Evolutionary conservation across 2,797 vertebrate species (phyloP).

Genomic region (Synanceia verrucosa): DNA sequence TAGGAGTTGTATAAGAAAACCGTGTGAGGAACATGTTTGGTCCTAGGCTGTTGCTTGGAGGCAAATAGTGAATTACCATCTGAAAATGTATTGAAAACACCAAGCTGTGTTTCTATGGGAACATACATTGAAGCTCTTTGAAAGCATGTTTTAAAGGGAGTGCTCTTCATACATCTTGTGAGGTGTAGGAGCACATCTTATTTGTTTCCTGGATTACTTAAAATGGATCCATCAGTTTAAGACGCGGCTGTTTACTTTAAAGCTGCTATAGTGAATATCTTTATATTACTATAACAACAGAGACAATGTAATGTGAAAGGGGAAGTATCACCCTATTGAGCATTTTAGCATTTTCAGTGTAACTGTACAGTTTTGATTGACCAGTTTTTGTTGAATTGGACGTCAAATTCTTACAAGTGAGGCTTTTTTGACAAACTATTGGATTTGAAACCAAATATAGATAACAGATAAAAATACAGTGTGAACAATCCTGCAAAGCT

Average conservation of each 20-base stretch:
- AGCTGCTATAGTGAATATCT: neutral
- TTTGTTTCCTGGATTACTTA: neutral
- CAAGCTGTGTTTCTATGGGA: slow-evolving; percentile 66
- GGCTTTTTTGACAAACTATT: neutral
- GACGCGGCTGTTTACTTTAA: neutral
- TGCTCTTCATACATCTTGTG: too few relatives aligned
- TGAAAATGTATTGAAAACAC: slow-evolving; percentile 41
- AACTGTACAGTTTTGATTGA: neutral
- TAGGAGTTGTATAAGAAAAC: slow-evolving; percentile 29
- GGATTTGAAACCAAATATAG: neutral
- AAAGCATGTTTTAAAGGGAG: neutral
- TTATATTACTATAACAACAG: neutral
- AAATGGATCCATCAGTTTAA: neutral
- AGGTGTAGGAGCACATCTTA: neutral
- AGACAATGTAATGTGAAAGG: neutral
- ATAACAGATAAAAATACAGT: neutral
- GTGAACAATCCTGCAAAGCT: neutral
- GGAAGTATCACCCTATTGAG: neutral
- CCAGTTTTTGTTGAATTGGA: neutral
- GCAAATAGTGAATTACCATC: slow-evolving; percentile 40
- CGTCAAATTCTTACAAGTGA: rapidly evolving
- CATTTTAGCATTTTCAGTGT: neutral
- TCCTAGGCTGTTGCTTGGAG: slow-evolving; percentile 41
- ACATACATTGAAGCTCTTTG: slow-evolving; percentile 21
- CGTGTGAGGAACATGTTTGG: slow-evolving; percentile 28